A percentile compares a stretch with the other conserved stretches of the same genome.
phyloP scores from a whole-genome alignment of 2,888 invertebrate species.

The Tetramorium bicarinatum region DNA sequence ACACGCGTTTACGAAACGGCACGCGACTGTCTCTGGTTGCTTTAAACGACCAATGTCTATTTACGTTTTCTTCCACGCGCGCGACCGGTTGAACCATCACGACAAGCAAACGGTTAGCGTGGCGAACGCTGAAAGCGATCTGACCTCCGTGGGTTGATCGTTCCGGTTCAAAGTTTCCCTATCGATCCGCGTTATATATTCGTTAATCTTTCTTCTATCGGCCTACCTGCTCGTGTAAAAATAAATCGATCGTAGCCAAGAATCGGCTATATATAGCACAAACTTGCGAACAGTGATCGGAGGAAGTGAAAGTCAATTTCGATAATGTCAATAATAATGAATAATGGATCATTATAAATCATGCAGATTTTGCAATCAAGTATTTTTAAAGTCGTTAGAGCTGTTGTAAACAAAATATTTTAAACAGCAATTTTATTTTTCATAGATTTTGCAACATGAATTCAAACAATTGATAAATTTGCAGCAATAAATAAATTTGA shows the following conservation, averaged over 20 bases:
- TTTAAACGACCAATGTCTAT: conserved; percentile 33
- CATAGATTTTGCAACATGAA: not conserved
- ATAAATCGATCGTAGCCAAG: conserved; percentile 17
- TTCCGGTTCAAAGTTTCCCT: conserved; percentile 46
- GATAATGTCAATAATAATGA: not conserved
- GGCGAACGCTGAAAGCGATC: conserved; percentile 28
- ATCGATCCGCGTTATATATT: conserved; percentile 15
- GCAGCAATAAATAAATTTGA: not conserved
- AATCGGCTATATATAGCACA: no score
- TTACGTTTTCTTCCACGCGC: conserved; percentile 35
- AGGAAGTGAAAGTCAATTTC: not conserved
- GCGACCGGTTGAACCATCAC: conserved; percentile 37
- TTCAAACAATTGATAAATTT: no score
- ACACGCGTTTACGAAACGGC: not conserved
- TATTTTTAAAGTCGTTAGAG: not conserved
- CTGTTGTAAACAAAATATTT: not conserved
- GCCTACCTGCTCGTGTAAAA: conserved; percentile 7
- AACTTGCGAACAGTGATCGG: not conserved
- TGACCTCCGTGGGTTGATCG: conserved; percentile 39
- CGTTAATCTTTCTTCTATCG: conserved; percentile 34
- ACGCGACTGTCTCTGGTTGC: conserved; percentile 33
- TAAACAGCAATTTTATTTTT: not conserved
- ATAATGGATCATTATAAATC: not conserved
- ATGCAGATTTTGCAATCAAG: not conserved
- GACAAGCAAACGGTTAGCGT: not conserved